Evolutionary conservation across 1,140 invertebrate genomes (phyloP).

Genomic region (Thalassaphorura encarpata): DNA sequence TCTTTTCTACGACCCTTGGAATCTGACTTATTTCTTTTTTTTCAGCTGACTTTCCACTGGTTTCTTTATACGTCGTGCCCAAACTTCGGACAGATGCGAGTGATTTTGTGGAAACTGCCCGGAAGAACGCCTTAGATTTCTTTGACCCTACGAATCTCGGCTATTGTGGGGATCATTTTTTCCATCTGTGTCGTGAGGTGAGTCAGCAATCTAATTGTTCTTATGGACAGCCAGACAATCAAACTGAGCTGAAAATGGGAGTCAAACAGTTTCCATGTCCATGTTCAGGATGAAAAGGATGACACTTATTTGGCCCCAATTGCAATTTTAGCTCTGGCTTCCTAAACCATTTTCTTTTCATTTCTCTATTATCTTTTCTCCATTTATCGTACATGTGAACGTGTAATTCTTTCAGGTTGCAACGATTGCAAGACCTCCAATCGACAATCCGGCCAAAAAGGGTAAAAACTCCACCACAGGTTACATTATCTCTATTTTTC

Average conservation of each 20-base stretch:
- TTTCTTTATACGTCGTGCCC: conserved; percentile 80
- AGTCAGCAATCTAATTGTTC: not conserved
- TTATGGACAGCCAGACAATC: not conserved
- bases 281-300: too few species aligned
- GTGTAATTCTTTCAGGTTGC: conserved; percentile 48
- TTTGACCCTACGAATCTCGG: conserved; percentile 68
- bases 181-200: conserved; percentile 69
- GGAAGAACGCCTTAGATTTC: conserved; percentile 64
- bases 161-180: conserved; percentile 71
- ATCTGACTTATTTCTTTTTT: conserved; percentile 3
- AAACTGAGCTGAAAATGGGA: not conserved
- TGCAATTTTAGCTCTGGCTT: too few species aligned
- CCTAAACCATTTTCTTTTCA: too few species aligned
- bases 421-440: conserved; percentile 73
- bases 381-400: too few species aligned
- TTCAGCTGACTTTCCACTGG: conserved; percentile 77
- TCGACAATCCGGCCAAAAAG: conserved; percentile 39
- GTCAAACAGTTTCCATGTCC: too few species aligned
- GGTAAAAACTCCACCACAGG: conserved; percentile 47
- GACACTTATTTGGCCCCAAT: too few species aligned
- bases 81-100: conserved; percentile 69
- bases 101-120: conserved; percentile 69
- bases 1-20: too few species aligned
- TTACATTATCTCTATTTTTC: conserved; percentile 85
- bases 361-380: too few species aligned